A percentile compares a stretch with the other conserved stretches of the same genome.
Evolutionary conservation across 1,140 invertebrate genomes (phyloP).

Genomic region (Conus betulinus): DNA sequence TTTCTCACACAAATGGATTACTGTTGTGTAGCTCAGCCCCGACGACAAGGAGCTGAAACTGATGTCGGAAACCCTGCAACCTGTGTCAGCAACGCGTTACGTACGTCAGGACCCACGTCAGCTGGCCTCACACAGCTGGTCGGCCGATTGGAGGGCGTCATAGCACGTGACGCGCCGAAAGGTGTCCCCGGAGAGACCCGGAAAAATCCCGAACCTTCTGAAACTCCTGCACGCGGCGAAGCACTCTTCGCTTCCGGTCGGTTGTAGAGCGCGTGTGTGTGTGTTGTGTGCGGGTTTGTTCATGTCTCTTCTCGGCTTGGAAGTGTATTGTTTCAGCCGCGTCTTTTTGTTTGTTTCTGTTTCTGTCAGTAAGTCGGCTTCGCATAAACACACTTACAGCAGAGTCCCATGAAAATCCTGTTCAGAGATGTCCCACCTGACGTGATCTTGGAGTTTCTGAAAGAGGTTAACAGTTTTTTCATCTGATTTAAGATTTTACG

Average conservation of each 20-base stretch:
- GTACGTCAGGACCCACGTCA: slow-evolving; percentile 94
- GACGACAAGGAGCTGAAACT: slow-evolving; percentile 93
- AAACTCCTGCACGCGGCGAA: slow-evolving; percentile 61
- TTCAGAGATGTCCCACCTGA: too few species aligned
- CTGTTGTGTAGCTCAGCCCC: slow-evolving; percentile 70
- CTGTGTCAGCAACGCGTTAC: slow-evolving; percentile 81
- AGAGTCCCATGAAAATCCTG: too few species aligned
- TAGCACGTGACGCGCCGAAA: slow-evolving; percentile 64
- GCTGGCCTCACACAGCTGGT: slow-evolving; percentile 95
- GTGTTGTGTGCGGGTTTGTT: too few species aligned
- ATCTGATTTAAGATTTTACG: too few species aligned
- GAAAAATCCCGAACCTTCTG: slow-evolving; percentile 66
- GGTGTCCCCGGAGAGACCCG: slow-evolving; percentile 65
- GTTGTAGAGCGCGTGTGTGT: not conserved
- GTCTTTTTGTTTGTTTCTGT: too few species aligned
- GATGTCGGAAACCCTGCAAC: slow-evolving; percentile 93
- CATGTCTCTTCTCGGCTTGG: too few species aligned
- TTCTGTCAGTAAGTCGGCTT: too few species aligned
- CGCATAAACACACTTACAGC: too few species aligned
- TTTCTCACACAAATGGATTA: too few species aligned
- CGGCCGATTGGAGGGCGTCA: slow-evolving; percentile 82
- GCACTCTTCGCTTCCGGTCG: slow-evolving; percentile 59
- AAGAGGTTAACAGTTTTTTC: too few species aligned
- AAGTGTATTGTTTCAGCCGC: too few species aligned
- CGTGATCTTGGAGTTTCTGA: too few species aligned